A percentile compares a stretch with the other conserved stretches of the same genome.
phyloP scores from a whole-genome alignment of 1,140 invertebrate genomes.

The Drosophila carrolli region DNA sequence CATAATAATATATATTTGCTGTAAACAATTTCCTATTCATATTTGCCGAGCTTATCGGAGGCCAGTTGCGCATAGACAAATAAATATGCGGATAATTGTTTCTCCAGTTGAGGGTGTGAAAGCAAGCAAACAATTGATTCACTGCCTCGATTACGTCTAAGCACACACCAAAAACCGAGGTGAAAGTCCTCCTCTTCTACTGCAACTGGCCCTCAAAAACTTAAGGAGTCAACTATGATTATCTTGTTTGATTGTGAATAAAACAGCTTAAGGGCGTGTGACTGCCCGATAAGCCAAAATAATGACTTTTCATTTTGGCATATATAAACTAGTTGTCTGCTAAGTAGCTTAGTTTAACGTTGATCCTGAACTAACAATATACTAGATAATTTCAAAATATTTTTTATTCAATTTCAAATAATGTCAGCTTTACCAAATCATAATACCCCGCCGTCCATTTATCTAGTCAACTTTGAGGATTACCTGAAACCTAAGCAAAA shows the following conservation, averaged over 20 bases:
- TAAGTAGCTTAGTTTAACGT: background rate
- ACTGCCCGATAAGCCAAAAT: background rate
- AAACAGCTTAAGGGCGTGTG: constrained; percentile 23
- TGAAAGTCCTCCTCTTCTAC: constrained; percentile 8
- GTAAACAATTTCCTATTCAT: constrained; percentile 70
- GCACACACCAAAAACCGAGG: constrained; percentile 12
- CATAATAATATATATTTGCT: constrained; percentile 30
- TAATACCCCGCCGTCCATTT: constrained; percentile 15
- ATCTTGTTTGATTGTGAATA: background rate
- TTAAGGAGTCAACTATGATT: background rate
- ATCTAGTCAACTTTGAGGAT: constrained; percentile 60
- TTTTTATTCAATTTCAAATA: background rate
- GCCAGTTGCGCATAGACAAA: constrained; percentile 36
- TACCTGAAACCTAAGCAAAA: constrained; percentile 56
- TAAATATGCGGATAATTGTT: constrained; percentile 67
- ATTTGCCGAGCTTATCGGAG: constrained; percentile 66
- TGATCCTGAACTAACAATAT: too few relatives aligned
- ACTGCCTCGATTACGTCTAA: constrained; percentile 33
- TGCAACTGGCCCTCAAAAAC: background rate
- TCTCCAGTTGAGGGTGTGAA: constrained; percentile 49
- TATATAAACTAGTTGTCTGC: constrained; percentile 3
- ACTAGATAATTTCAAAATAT: too few relatives aligned
- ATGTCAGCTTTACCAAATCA: constrained; percentile 10
- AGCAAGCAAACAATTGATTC: constrained; percentile 25
- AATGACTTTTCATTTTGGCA: constrained; percentile 7